These are phyloP conservation scores for Barnardius zonarius DNA, from an alignment of 2,113 vertebrate species.

Conservation along the genomic window DNA sequence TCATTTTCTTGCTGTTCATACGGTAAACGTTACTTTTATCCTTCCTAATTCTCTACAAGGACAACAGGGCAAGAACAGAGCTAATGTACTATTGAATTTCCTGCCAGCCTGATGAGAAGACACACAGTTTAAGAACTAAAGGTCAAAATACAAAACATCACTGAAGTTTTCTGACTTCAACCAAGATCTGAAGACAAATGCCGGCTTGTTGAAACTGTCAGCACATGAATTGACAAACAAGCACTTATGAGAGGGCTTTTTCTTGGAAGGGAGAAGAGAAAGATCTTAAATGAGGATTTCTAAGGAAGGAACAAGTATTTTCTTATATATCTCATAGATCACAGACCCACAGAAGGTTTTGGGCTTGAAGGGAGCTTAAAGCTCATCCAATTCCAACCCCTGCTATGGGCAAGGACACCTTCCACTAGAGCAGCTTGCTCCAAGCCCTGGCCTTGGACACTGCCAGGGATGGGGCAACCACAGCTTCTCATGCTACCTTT, in stretches of 20 bases:
- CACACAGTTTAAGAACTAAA: background rate
- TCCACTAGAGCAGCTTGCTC: background rate
- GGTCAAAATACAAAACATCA: background rate
- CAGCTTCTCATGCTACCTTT: too few relatives aligned
- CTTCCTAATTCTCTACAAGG: conserved; percentile 38
- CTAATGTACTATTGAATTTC: conserved; percentile 29
- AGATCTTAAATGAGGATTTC: background rate
- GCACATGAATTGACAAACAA: background rate
- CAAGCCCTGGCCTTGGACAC: background rate
- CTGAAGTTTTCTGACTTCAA: background rate
- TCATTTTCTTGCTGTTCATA: conserved; percentile 12
- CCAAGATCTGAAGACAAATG: background rate
- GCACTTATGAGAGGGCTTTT: background rate
- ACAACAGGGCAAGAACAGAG: background rate
- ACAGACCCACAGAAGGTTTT: background rate
- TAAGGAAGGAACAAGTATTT: background rate
- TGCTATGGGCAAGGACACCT: background rate
- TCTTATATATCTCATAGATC: background rate
- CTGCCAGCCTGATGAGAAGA: conserved; percentile 17
- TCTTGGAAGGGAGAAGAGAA: background rate
- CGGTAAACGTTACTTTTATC: conserved; percentile 29
- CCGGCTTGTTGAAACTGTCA: background rate
- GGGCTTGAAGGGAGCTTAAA: background rate
- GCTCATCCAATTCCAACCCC: background rate
- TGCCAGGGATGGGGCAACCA: background rate